Evolutionary conservation across 1,140 invertebrate genomes (phyloP), one percentile per base, ranked within the genome.

Genomic region (Ganaspis sp.): DNA sequence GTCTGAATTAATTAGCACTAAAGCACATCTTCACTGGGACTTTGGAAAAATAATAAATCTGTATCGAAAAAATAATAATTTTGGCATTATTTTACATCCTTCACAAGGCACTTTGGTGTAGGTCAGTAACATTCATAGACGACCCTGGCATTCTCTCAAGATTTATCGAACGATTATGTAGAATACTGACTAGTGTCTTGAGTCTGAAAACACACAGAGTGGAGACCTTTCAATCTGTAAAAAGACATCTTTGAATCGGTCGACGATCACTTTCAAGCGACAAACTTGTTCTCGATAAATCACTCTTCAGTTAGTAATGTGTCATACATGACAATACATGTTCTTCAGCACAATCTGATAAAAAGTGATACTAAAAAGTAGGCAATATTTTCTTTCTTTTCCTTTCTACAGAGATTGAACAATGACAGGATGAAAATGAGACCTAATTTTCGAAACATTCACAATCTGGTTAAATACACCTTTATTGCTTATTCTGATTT

Each of bases 51-150:
- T n/a, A 29, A 6, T n/a, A 12, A 9, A 64, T 11, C 9, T 64
- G 29, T 12, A 49, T 6, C n/a, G n/a, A n/a, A n/a, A n/a, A n/a
- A n/a, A n/a, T n/a, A n/a, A 29, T 29, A 29, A 15, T 29, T 23
- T 58, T 26, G 12, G 23, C 6, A 64, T 12, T 26, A 64, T 29
- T 29, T 64, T 64, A 34, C 58, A 64, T 64, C 23, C 23, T 29
- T 64, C 26, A 64, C 17, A 40, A 40, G 37, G 69, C 38, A 70
- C 38, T 42, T 38, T 72, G 19, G 74, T 49, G 29, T 76, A 76
- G 74, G 74, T 76, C 69, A 72, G 74, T 76, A 76, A 72, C 70
- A 54, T 72, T 71, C n/a, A 23, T 21, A n/a, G 15, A 37, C 69
- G 69, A 64, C 70, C 70, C 5, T 72, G 70, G 53, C 42, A 72